Evolutionary conservation across 2,888 invertebrate genomes (phyloP).

Genomic region (Coronaproctus castanopsis): DNA sequence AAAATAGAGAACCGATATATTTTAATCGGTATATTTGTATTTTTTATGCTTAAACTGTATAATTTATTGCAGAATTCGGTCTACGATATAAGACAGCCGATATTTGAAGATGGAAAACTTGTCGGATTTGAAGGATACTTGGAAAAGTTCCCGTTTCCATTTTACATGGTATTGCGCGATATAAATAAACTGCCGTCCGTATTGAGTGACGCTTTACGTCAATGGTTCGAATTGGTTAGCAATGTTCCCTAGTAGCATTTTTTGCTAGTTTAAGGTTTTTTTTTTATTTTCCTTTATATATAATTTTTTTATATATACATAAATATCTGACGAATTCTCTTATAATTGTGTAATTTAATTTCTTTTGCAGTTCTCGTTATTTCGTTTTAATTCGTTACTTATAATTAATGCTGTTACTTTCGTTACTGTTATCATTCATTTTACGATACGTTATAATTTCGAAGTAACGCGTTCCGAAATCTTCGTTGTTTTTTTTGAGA

Average conservation of each 20-base stretch:
- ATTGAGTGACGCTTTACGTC: constrained; percentile 83
- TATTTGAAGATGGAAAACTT: constrained; percentile 36
- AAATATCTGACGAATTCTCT: no score
- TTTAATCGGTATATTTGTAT: no score
- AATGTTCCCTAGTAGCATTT: background rate
- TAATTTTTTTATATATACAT: background rate
- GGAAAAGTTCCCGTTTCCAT: constrained; percentile 93
- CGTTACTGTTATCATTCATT: no score
- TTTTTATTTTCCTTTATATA: background rate
- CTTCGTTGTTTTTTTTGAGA: no score
- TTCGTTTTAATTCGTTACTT: no score
- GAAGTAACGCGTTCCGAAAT: no score
- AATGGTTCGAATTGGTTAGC: constrained; percentile 95
- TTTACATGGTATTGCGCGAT: constrained; percentile 82
- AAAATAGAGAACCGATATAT: no score
- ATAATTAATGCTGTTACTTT: no score
- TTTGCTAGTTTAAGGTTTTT: background rate
- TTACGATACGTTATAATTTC: no score
- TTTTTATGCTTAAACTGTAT: no score
- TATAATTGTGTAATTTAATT: no score
- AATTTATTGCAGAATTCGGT: constrained; percentile 55
- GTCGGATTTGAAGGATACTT: constrained; percentile 60
- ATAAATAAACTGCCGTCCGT: constrained; percentile 70
- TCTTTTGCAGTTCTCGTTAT: no score
- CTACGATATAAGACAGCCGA: constrained; percentile 62